Evolutionary conservation across 1,140 invertebrate species (phyloP), one percentile per base, ranked within the genome.

Genomic region (Eumaeus atala): DNA sequence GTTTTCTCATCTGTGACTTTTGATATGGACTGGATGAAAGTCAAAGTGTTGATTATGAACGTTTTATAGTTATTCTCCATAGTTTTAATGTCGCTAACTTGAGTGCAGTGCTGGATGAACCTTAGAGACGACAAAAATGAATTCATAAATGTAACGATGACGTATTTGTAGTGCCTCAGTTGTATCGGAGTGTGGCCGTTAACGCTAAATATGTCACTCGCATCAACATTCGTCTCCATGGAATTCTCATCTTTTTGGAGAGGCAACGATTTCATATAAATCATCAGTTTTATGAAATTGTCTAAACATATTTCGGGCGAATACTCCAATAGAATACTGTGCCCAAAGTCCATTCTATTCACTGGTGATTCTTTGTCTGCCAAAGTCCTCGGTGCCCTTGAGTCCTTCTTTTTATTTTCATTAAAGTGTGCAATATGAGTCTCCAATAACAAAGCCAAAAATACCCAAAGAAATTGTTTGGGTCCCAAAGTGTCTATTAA

Each of bases 131-230:
- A 91, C 12, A 96, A 83, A 1, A 95, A 81, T 16, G 87, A 88
- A 5, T 91, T 90, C 3, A 96, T 84, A 64, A 94, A 94, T 28
- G 91, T 92, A 1, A 95, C 77, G 12, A 92, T 87, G 0, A 92
- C 90, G 66, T 95, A 95, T 85, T 94, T 96, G 67, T 94, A 96
- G 71, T 96, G 93, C 10, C 94, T 88, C 58, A 96, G 78, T 58
- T 96, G 93, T 72, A 95, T 93, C 1, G 91, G 87, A 2, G 90
- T 90, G 64, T 92, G 91, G 1, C 87, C 87, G 8, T 83, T 84
- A 0, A 95, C 87, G 72, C 93, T 91, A 59, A 95, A 95, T 37
- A 95, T 89, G 17, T 90, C 83, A 49, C 89, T 89, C 10, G 74
- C 79, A 72, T 68, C 68, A 6, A 70, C 64, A 64, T 80, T 70